Evolutionary conservation across 2,888 invertebrate genomes (phyloP).

Genomic region (Drosophila fulvimacula): DNA sequence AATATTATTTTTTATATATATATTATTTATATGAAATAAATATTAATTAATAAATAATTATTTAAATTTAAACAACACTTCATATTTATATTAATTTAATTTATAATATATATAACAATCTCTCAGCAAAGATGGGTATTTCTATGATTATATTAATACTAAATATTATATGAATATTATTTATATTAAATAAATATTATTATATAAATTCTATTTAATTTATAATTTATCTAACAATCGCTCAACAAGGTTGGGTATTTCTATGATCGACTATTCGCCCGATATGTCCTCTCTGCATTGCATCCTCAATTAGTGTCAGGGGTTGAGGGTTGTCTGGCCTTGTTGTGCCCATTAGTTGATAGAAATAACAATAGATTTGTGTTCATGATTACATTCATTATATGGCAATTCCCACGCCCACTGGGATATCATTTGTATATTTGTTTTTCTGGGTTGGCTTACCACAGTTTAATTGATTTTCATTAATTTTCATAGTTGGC

Average conservation of each 20-base stretch:
- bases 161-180: too few relatives aligned
- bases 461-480: conserved; percentile 22
- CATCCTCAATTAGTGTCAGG: conserved; percentile 40
- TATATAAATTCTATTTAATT: not conserved
- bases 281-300: not conserved
- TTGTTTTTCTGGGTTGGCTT: not conserved
- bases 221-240: not conserved
- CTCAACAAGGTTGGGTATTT: conserved; percentile 8
- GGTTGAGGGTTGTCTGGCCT: conserved; percentile 43
- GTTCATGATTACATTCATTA: conserved; percentile 32
- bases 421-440: conserved; percentile 1
- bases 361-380: conserved; percentile 33
- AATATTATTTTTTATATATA: too few relatives aligned
- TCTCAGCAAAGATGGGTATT: too few relatives aligned
- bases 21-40: too few relatives aligned
- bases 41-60: too few relatives aligned
- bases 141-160: too few relatives aligned
- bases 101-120: too few relatives aligned
- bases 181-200: not conserved
- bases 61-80: too few relatives aligned
- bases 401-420: conserved; percentile 48
- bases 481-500: conserved; percentile 25
- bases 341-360: conserved; percentile 34
- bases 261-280: conserved; percentile 2
- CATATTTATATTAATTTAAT: too few relatives aligned